Evolutionary conservation across 35 echinoderm and acorn worm species (phyloP), one percentile per base, ranked within the genome.

Genomic region (Stichopus chloronotus): DNA sequence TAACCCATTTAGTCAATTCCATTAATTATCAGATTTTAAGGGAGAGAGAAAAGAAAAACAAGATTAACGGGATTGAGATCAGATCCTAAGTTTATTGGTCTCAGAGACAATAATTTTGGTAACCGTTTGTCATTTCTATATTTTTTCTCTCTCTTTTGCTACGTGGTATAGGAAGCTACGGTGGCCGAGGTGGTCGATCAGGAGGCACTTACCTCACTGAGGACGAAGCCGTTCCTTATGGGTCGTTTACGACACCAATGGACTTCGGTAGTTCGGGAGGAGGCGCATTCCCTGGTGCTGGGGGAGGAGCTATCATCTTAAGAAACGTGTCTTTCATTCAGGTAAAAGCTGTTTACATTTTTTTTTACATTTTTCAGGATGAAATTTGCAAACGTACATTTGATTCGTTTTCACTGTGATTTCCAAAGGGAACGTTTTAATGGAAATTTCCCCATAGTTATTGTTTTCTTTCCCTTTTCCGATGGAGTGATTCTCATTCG

Each of bases 81-180:
- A 9, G 0, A 78, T 78, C 9, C 3, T 78, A 78, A 10, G 9
- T 30, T 8, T 30, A 16, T n/a, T 8, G 9, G 19, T 16, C 9
- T 0, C 7, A 10, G 53, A 12, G 30, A 55, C 6, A 5, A 12
- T 52, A 54, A 82, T 22, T 54, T 3, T 3, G 3, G 9, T 78
- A 78, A 78, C n/a, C 19, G 9, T 82, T 8, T 10, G 59, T 20
- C 6, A 7, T 20, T 20, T 74, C 7, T 74, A 7, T 4, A 4
- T 13, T 56, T 85, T 4, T 85, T 3, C 7, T 57, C 22, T 55
- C 53, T 43, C 30, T 0, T 43, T 43, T 43, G 30, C 30, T 43
- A n/a, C n/a, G n/a, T n/a, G n/a, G n/a, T n/a, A 78, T 43, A 68
- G 88, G 59, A 72, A 74, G 88, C 55, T 74, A 90, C 65, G 88